Evolutionary conservation across 2,797 vertebrate genomes (phyloP), one percentile per base, ranked within the genome.

Genomic region (Carduelis carduelis): DNA sequence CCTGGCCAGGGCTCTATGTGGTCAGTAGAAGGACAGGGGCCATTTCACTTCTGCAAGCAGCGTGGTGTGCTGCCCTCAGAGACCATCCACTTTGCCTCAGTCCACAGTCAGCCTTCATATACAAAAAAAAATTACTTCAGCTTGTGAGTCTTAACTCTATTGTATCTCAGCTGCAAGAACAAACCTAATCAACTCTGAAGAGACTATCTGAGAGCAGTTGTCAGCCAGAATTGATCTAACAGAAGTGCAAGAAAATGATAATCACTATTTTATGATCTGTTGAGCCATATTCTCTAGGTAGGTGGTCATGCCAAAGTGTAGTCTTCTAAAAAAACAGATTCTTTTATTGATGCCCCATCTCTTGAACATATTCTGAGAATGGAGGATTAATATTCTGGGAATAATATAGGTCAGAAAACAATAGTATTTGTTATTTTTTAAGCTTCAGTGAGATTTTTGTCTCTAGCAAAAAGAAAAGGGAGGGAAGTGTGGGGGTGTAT

Each of bases 381-480:
- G n/a, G 12, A 79, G 35, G 22, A 35, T 83, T 95, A 86, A 83
- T 87, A 70, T 83, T 95, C 65, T 61, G 76, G 35, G n/a, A 57
- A 59, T 71, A 43, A 68, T 46, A 65, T 35, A 66, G 74, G 69
- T 72, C 59, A 93, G 79, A 71, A 85, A 86, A 78, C 39, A 90
- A 47, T 87, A 41, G 24, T 60, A n/a, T 86, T 88, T 1, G 0
- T 74, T 95, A 93, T 57, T 93, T 77, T 41, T 52, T 90, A 18
- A 65, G 41, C 66, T 94, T 91, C 78, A 78, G 56, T 84, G 47
- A 49, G 39, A 60, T 60, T 90, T 90, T 94, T 94, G 57, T 96
- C 47, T 89, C 47, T 28, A 35, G 44, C 30, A n/a, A 57, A 76
- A 90, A 47, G 61, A 83, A 55, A 85, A 76, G 47, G 28, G 21